Conservation (phyloP, 2,113 vertebrate species). For the Dascyllus trimaculatus region DNA sequence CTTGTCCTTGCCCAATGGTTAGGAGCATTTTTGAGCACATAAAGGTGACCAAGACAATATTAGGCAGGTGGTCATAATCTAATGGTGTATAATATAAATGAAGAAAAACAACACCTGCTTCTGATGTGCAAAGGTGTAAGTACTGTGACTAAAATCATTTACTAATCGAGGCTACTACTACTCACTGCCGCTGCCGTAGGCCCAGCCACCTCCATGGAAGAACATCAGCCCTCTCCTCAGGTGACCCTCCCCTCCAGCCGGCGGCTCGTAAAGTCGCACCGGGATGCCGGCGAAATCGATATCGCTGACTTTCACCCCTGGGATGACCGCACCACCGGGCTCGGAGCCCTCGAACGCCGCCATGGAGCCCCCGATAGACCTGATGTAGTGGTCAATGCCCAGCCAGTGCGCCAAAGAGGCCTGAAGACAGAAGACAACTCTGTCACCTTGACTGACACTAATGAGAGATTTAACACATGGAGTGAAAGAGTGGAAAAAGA, state of each 20-base stretch:
- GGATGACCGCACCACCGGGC: conserved; percentile 57
- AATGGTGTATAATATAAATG: too few relatives aligned
- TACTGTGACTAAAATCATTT: neutral
- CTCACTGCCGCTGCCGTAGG: conserved; percentile 91
- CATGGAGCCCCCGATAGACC: conserved; percentile 79
- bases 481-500: neutral
- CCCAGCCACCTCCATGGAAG: conserved; percentile 96
- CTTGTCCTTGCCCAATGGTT: too few relatives aligned
- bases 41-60: too few relatives aligned
- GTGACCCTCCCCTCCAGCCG: conserved; percentile 69
- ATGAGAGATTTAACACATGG: neutral
- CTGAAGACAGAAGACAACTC: conserved; percentile 70
- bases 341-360: conserved; percentile 72
- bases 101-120: too few relatives aligned
- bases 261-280: conserved; percentile 92
- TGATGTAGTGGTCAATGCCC: conserved; percentile 86
- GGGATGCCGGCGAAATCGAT: conserved; percentile 88
- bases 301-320: conserved; percentile 86
- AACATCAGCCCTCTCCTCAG: conserved; percentile 90
- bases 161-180: conserved; percentile 24
- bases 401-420: conserved; percentile 85
- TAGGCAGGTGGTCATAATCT: too few relatives aligned
- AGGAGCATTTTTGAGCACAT: too few relatives aligned
- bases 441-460: neutral
- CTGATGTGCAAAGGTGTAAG: neutral